Evolutionary conservation across 2,113 vertebrate species (phyloP).

Genomic region (Peromyscus californicus): DNA sequence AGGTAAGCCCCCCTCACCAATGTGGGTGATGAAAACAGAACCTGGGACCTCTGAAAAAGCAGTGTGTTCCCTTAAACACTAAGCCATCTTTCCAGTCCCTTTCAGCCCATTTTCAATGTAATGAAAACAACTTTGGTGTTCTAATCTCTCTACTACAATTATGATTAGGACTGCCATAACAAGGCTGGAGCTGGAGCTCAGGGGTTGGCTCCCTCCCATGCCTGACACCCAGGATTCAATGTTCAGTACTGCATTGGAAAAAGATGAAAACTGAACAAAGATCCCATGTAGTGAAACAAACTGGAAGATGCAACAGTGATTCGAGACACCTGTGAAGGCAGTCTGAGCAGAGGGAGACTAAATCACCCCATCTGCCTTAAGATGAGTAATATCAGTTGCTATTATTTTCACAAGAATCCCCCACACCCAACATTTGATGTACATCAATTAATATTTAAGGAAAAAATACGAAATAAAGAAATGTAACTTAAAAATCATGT

Average conservation of each 20-base stretch:
- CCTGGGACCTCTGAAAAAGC: background rate
- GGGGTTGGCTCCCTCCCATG: too few species aligned
- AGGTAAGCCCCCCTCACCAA: too few species aligned
- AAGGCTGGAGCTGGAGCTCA: background rate
- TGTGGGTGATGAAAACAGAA: background rate
- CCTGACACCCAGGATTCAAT: background rate
- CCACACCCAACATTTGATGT: background rate
- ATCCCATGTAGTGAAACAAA: background rate
- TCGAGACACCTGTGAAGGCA: background rate
- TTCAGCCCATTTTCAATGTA: slow-evolving; percentile 13
- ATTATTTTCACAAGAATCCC: slow-evolving; percentile 23
- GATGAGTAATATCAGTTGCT: slow-evolving; percentile 1
- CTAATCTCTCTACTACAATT: background rate
- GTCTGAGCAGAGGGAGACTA: slow-evolving; percentile 10
- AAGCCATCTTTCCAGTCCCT: background rate
- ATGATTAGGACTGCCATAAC: background rate
- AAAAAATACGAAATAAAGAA: slow-evolving; percentile 36
- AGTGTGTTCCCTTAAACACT: too few species aligned
- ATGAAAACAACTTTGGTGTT: background rate
- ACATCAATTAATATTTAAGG: background rate
- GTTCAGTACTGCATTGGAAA: background rate
- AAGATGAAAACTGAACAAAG: background rate
- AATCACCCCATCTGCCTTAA: slow-evolving; percentile 6
- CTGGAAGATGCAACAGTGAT: slow-evolving; percentile 17
- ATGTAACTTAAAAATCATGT: slow-evolving; percentile 29